Base-by-base conservation (phyloP, 2,888 invertebrate genomes). In the Metallyticus violacea region DNA sequence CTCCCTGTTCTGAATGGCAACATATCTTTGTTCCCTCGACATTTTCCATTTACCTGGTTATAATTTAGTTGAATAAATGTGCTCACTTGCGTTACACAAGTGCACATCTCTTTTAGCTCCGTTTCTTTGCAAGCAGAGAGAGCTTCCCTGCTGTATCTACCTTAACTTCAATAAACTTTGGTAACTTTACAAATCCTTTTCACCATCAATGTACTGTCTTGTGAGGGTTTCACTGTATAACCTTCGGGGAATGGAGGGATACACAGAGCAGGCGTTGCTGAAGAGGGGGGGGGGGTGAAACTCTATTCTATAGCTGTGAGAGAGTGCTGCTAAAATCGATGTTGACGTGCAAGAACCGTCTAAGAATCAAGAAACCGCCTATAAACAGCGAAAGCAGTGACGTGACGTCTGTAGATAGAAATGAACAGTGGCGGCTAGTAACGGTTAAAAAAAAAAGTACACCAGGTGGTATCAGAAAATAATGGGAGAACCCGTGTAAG, bases 141-240 rank as follows among this genome's bases (percentile, higher is more conserved):
- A 22, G 15, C 22, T 62, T 62, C 40, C 40, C 15, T n/a, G n/a
- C n/a, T n/a, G n/a, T n/a, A n/a, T n/a, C n/a, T n/a, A n/a, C 30
- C 81, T 25, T 26, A 76, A 76, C 82, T 82, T 82, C 15, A 40
- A 4, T 82, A 82, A 6, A 81, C 81, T 81, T 81, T 27, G 27
- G 29, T 25, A 81, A 81, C 30, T 81, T 81, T 27, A 76, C 76
- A 76, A 82, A 76, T 82, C 82, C 82, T 82, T 82, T 40, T 40
- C 81, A 81, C 40, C 81, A 81, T 30, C 81, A 81, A 26, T 81
- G 81, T 76, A 82, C 26, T 82, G 62, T 82, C 82, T 82, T 82
- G 76, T 40, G 26, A 62, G 82, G 40, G 82, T 82, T 40, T 22
- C 25, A n/a, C 25, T 29, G 40, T 81, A 26, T n/a, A 81, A 81